A percentile compares a stretch with the other conserved stretches of the same genome.
Evolutionary conservation across 1,140 invertebrate genomes (phyloP).

Genomic region (Danaus plexippus): DNA sequence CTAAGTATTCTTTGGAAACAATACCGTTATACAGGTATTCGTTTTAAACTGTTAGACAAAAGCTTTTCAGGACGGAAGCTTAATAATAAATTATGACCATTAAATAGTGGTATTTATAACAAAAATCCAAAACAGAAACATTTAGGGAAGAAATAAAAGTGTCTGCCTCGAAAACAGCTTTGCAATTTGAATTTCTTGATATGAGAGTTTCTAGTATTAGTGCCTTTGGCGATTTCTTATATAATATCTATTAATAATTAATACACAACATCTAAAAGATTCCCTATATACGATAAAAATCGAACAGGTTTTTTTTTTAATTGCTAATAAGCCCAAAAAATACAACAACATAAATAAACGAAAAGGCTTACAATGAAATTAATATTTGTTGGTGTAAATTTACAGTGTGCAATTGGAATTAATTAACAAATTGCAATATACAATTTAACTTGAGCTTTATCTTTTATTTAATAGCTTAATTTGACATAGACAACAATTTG

Average conservation of each 20-base stretch:
- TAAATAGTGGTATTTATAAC: conserved; percentile 10
- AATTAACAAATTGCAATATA: too few relatives aligned
- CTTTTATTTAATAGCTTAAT: too few relatives aligned
- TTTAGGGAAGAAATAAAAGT: conserved; percentile 4
- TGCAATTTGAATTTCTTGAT: conserved; percentile 16
- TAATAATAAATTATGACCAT: conserved; percentile 25
- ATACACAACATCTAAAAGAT: too few relatives aligned
- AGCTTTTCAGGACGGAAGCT: conserved; percentile 47
- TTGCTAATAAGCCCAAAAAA: too few relatives aligned
- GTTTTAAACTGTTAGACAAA: conserved; percentile 19
- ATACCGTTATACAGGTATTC: not conserved
- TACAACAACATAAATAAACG: too few relatives aligned
- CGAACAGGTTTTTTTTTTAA: too few relatives aligned
- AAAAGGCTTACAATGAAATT: too few relatives aligned
- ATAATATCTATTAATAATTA: conserved; percentile 8
- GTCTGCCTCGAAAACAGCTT: conserved; percentile 5
- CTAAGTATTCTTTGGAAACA: not conserved
- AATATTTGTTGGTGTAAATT: too few relatives aligned
- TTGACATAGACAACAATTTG: too few relatives aligned
- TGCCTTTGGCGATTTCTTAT: conserved; percentile 18
- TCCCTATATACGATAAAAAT: too few relatives aligned
- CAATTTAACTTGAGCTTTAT: too few relatives aligned
- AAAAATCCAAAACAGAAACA: conserved; percentile 6
- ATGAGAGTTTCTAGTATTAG: conserved; percentile 15
- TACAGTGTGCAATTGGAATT: too few relatives aligned